Percentiles rank a stretch among this genome's conserved stretches.
Evolutionary conservation across 2,797 vertebrate species (phyloP).

Genomic region (Numenius phaeopus): DNA sequence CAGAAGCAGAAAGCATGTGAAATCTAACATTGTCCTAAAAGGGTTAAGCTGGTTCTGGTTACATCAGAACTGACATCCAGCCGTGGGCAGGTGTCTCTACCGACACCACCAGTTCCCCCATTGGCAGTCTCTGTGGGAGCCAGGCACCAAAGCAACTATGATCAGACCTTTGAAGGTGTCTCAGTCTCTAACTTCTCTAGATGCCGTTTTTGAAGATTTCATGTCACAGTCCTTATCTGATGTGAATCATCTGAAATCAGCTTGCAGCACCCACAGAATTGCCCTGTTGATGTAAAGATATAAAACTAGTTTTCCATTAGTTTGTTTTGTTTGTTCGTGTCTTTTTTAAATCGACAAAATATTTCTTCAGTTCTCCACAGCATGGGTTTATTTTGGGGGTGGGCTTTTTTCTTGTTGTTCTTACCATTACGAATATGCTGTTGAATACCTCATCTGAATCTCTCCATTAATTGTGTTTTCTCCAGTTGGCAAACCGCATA

Average conservation of each 20-base stretch:
- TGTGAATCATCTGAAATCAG: neutral
- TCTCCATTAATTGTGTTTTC: slow-evolving; percentile 64
- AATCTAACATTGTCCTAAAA: neutral
- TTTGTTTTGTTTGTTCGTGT: neutral
- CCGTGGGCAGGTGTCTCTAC: neutral
- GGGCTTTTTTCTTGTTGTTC: neutral
- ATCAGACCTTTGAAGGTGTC: neutral
- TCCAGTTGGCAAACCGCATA: slow-evolving; percentile 98
- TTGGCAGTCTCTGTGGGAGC: neutral
- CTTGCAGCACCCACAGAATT: neutral
- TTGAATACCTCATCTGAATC: slow-evolving; percentile 22
- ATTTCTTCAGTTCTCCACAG: neutral
- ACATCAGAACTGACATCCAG: neutral
- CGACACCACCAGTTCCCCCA: neutral
- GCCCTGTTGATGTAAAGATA: neutral
- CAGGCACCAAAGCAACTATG: neutral
- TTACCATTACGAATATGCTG: neutral
- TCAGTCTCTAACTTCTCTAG: neutral
- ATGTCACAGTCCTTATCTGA: neutral
- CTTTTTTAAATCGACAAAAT: neutral
- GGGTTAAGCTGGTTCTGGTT: neutral
- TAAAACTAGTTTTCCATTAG: neutral
- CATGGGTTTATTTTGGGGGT: neutral
- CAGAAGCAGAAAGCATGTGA: neutral
- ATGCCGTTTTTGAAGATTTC: neutral